Evolutionary conservation across 2,113 vertebrate genomes (phyloP), one percentile per base, ranked within the genome.

Genomic region (Uropsilus gracilis): DNA sequence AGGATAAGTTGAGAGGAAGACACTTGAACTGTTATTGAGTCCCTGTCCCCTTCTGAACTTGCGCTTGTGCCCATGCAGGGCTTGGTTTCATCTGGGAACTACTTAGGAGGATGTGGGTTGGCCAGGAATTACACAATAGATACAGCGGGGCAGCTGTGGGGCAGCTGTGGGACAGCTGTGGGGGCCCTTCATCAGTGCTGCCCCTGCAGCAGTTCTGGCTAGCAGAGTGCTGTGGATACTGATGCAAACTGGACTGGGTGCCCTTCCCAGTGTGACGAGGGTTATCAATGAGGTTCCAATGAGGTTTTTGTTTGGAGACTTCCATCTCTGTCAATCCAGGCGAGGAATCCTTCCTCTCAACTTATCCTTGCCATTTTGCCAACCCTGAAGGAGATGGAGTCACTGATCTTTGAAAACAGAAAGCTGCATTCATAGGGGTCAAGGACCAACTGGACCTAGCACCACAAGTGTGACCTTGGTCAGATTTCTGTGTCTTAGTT

Each of bases 401-500:
- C 32, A 32, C n/a, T 90, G 8, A 69, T 18, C 8, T 75, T 69
- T 61, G 12, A 48, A 84, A 83, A 53, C 8, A 81, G 42, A n/a
- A 72, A 72, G 2, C 42, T 1, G 3, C 9, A 87, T 22, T 76
- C 57, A 80, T 18, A n/a, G 55, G 32, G 30, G 39, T 57, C 55
- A 55, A 39, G 53, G 50, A 64, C 30, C 50, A 66, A 14, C 18
- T 37, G 22, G 30, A 26, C 50, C 50, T 1, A 0, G 0, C n/a
- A 72, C 7, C 2, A 55, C 6, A 6, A 12, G 13, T 30, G 30
- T 76, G 61, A 73, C 5, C 64, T 72, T 71, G 63, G 44, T 57
- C 76, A 85, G 71, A n/a, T 73, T 63, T 95, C 75, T 64, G 8
- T 10, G 2, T 64, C 85, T 96, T n/a, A 18, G 2, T 86, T 91